Conservation (phyloP, 2,888 invertebrate genomes). For the Desoria tigrina region DNA sequence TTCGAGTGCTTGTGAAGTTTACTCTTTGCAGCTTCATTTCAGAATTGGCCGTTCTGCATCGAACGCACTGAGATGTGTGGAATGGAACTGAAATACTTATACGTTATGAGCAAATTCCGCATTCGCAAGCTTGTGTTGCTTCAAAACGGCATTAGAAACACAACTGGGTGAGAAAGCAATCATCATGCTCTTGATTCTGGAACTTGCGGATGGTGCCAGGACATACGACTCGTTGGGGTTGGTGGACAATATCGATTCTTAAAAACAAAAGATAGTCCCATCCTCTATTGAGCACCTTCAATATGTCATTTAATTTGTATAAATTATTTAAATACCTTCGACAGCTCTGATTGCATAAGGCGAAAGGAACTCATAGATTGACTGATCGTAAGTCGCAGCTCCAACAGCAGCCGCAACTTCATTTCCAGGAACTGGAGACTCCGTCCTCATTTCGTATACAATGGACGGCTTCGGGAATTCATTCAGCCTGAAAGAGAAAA, state of each 20-base stretch:
- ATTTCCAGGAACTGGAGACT: constrained; percentile 26
- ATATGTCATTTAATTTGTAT: too few relatives aligned
- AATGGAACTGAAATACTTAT: constrained; percentile 11
- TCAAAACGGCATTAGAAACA: constrained; percentile 47
- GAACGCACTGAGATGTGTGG: too few relatives aligned
- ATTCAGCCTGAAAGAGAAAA: constrained; percentile 40
- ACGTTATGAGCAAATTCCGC: constrained; percentile 33
- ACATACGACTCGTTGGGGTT: constrained; percentile 47
- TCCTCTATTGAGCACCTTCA: too few relatives aligned
- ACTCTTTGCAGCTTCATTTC: too few relatives aligned
- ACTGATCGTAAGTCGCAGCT: constrained; percentile 29
- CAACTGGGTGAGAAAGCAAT: constrained; percentile 51
- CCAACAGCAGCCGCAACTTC: constrained; percentile 15
- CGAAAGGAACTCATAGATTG: constrained; percentile 45
- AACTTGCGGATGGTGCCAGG: constrained; percentile 48
- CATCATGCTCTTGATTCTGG: constrained; percentile 52
- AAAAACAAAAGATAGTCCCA: constrained; percentile 3
- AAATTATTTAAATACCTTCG: constrained; percentile 26
- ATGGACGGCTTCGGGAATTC: constrained; percentile 48
- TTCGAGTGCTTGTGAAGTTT: too few relatives aligned
- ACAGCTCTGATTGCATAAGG: constrained; percentile 51
- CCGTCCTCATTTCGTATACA: constrained; percentile 40
- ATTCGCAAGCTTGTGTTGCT: constrained; percentile 45
- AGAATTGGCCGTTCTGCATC: too few relatives aligned
- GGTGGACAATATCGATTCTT: constrained; percentile 43